Base-by-base conservation (phyloP, 2,113 vertebrate genomes). In the Apteryx owenii region DNA sequence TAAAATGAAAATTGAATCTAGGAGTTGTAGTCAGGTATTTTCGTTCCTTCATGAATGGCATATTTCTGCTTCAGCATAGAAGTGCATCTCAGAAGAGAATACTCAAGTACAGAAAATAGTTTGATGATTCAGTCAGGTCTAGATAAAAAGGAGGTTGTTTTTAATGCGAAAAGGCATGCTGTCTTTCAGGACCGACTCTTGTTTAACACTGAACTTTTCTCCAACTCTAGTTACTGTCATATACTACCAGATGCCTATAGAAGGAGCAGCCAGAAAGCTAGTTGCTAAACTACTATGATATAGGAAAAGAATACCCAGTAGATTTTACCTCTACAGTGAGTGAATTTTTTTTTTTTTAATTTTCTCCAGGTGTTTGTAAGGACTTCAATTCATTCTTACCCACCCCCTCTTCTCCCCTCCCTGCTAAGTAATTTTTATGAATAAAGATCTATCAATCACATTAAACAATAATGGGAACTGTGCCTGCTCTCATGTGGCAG, bases 71-170 rank as follows among this genome's bases (percentile, higher is more conserved):
- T 90, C 61, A 81, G 75, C 64, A 90, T 33, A 88, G 83, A 85
- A 91, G 8, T 50, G 18, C 16, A 60, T 94, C 31, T 86, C 68
- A 86, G 71, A 70, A 91, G 93, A 81, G 8, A 28, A 54, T 56
- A 84, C 79, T 79, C 73, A 93, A 69, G 18, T 44, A 89, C 42
- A 4, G 82, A 92, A 96, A 93, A 78, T n/a, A 81, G 28, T 60
- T 53, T 77, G 44, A 62, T 65, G 33, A 40, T 73, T 88, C 40
- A 68, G 21, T 75, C 46, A 81, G 46, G 50, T 88, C 64, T 40
- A 90, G 40, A 83, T 64, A 78, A 86, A 95, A 76, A 42, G 5
- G 60, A 21, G 3, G 10, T 12, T 88, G 22, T 73, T 96, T 81
- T 62, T 94, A 80, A 82, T 26, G 20, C 5, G 56, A 80, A 96